Conservation (phyloP, 2,797 vertebrate genomes). For the Poeciliopsis gracilis region DNA sequence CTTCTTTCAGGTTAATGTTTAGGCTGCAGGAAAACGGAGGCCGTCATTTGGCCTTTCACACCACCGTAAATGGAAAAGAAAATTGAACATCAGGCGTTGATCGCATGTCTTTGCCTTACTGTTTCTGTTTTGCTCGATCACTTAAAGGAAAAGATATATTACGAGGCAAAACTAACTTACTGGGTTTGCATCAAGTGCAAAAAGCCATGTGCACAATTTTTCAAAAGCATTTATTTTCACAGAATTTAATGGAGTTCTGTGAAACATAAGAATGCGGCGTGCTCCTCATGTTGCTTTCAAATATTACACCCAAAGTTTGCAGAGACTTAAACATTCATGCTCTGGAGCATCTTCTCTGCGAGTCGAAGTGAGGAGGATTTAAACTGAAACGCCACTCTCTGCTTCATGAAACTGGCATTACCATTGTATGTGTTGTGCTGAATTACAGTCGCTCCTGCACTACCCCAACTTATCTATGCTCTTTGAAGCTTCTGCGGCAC, state of each 20-base stretch:
- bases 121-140: neutral
- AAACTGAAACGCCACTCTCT: constrained; percentile 43
- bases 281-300: neutral
- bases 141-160: constrained; percentile 14
- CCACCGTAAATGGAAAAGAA: neutral
- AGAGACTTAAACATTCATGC: constrained; percentile 22
- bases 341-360: constrained; percentile 25
- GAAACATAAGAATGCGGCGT: neutral
- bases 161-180: constrained; percentile 10
- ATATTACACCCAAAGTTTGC: constrained; percentile 22
- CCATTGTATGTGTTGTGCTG: constrained; percentile 60
- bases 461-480: constrained; percentile 75
- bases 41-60: neutral
- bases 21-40: neutral
- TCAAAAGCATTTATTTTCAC: constrained; percentile 31
- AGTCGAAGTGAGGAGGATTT: constrained; percentile 31
- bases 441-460: constrained; percentile 62
- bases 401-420: constrained; percentile 50
- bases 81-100: neutral
- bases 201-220: constrained; percentile 12
- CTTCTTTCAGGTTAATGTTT: constrained; percentile 16
- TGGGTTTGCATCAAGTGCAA: constrained; percentile 18
- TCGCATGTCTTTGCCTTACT: neutral
- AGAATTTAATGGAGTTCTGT: neutral
- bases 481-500: constrained; percentile 76